Conservation (phyloP, 2,113 vertebrate species). For the Phoxinus phoxinus region DNA sequence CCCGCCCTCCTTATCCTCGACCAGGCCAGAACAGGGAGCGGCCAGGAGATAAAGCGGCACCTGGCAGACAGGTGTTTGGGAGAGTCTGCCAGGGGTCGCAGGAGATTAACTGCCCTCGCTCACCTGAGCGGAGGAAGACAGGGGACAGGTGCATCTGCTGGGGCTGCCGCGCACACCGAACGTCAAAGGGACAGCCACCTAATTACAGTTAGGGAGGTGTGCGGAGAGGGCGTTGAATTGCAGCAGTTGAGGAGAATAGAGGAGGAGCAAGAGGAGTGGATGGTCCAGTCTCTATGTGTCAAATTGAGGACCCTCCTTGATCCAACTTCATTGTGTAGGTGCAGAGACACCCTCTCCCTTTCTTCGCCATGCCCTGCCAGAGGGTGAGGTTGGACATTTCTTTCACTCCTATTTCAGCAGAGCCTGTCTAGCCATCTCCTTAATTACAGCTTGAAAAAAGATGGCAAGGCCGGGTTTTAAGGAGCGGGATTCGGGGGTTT, state of each 20-base stretch:
- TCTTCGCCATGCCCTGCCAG: conserved; percentile 43
- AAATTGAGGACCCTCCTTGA: conserved; percentile 39
- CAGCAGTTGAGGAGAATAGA: conserved; percentile 47
- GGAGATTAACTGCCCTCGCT: conserved; percentile 53
- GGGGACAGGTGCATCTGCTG: conserved; percentile 57
- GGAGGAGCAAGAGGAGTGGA: conserved; percentile 42
- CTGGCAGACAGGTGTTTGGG: conserved; percentile 60
- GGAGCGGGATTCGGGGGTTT: conserved; percentile 34
- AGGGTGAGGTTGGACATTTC: conserved; percentile 47
- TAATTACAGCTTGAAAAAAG: conserved; percentile 53
- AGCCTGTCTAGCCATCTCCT: conserved; percentile 37
- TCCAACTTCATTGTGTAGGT: conserved; percentile 42
- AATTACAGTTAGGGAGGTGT: conserved; percentile 55
- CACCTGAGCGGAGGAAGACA: conserved; percentile 47
- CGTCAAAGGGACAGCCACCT: conserved; percentile 37
- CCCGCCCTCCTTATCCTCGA: conserved; percentile 40
- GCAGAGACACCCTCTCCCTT: conserved; percentile 44
- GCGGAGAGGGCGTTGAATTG: conserved; percentile 46
- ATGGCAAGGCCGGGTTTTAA: conserved; percentile 17
- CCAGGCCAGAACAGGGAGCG: conserved; percentile 33
- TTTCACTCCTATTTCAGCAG: conserved; percentile 21
- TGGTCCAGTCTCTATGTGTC: conserved; percentile 50
- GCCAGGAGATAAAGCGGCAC: conserved; percentile 49
- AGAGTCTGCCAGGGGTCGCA: conserved; percentile 51
- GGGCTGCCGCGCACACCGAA: background rate